Evolutionary conservation across 2,888 invertebrate genomes (phyloP).

Genomic region (Zygogramma bicolorata): DNA sequence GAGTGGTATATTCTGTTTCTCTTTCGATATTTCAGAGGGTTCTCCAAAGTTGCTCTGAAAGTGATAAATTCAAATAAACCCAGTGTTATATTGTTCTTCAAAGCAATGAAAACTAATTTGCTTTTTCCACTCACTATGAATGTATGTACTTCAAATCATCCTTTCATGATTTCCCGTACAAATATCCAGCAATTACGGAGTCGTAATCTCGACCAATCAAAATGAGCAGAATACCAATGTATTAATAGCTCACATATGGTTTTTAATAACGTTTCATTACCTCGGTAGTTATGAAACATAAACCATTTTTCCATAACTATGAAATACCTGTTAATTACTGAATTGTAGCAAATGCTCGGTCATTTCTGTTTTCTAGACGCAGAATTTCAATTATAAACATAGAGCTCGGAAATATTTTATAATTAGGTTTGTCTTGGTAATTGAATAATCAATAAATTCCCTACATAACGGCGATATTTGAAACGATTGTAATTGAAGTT

Average conservation of each 20-base stretch:
- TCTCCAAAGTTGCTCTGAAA: no score
- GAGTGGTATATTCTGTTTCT: no score
- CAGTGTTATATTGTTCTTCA: neutral
- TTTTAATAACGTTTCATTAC: conserved; percentile 21
- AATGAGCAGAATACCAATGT: conserved; percentile 13
- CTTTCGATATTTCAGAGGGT: no score
- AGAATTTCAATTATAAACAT: conserved; percentile 11
- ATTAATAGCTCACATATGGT: conserved; percentile 12
- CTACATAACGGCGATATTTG: conserved; percentile 16
- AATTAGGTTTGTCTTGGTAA: conserved; percentile 36
- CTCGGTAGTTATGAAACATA: neutral
- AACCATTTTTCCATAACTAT: neutral
- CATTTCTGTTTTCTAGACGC: neutral
- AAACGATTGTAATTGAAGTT: neutral
- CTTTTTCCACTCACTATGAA: neutral
- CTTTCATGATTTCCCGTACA: neutral
- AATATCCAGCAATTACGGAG: neutral
- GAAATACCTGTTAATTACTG: conserved; percentile 27
- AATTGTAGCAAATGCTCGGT: conserved; percentile 16
- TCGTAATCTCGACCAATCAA: conserved; percentile 16
- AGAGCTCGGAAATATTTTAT: conserved; percentile 13
- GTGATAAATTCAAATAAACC: no score
- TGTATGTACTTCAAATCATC: neutral
- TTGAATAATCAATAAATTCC: conserved; percentile 30
- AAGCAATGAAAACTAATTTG: no score